A percentile compares a stretch with the other conserved stretches of the same genome.
Evolutionary conservation across 2,113 vertebrate genomes (phyloP).

Genomic region (Microtus richardsoni): DNA sequence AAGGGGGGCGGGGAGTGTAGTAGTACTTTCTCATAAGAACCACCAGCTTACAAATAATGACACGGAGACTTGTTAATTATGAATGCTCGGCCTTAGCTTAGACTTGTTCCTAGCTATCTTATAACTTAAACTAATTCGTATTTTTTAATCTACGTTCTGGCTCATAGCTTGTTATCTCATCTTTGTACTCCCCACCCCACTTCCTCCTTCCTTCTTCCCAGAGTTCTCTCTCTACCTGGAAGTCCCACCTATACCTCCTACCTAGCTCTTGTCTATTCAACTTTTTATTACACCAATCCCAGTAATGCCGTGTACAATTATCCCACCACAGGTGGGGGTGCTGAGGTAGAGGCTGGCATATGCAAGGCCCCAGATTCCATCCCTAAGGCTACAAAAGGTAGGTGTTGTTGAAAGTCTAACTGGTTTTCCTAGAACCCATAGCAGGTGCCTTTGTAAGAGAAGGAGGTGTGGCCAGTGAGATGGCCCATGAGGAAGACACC

Average conservation of each 20-base stretch:
- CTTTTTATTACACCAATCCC: neutral
- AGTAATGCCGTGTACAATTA: neutral
- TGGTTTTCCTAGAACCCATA: neutral
- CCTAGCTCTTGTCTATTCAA: neutral
- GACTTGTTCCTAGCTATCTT: neutral
- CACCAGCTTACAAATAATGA: neutral
- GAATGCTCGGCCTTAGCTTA: neutral
- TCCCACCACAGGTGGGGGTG: neutral
- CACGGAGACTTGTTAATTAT: neutral
- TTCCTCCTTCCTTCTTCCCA: neutral
- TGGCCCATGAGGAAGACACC: neutral
- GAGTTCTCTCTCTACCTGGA: neutral
- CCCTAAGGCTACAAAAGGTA: too few relatives aligned
- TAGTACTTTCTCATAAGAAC: neutral
- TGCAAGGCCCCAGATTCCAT: neutral
- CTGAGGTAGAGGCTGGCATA: neutral
- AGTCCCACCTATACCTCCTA: neutral
- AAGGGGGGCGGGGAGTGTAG: neutral
- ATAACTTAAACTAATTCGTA: neutral
- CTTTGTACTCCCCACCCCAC: neutral
- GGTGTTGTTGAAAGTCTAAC: neutral
- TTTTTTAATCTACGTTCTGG: neutral
- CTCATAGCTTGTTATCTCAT: neutral
- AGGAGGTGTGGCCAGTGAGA: neutral
- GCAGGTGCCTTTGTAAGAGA: neutral